Conservation (phyloP, 2,113 vertebrate genomes). For the Hepsetus odoe region DNA sequence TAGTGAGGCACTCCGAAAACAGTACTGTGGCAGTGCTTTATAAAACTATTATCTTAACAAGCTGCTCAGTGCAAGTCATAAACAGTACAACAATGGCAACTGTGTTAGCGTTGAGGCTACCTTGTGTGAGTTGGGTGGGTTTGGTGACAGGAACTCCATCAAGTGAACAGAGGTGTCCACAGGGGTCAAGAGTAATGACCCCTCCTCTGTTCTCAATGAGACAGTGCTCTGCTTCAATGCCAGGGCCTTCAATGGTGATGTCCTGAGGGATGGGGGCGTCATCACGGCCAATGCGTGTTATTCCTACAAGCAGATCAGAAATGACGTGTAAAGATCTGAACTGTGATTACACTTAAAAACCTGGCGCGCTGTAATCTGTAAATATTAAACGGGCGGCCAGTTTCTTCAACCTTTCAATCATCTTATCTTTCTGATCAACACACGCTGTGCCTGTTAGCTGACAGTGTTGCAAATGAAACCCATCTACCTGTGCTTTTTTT, state of each 20-base stretch:
- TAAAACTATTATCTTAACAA: not conserved
- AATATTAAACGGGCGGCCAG: not conserved
- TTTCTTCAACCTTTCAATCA: not conserved
- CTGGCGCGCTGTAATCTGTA: no score
- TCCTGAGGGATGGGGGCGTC: constrained; percentile 76
- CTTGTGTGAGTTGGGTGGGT: constrained; percentile 78
- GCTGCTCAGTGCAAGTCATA: not conserved
- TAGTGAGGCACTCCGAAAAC: not conserved
- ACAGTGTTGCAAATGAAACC: constrained; percentile 43
- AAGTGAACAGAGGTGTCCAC: constrained; percentile 77
- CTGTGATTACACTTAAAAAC: no score
- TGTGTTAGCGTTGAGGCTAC: constrained; percentile 58
- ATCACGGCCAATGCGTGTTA: constrained; percentile 78
- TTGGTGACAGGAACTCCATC: constrained; percentile 75
- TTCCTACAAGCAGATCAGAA: constrained; percentile 61
- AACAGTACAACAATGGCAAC: not conserved
- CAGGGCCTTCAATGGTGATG: constrained; percentile 75
- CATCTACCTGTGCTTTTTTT: not conserved
- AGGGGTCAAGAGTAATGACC: constrained; percentile 78
- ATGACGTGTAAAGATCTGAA: not conserved
- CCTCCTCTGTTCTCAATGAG: constrained; percentile 74
- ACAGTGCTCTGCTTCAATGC: constrained; percentile 79
- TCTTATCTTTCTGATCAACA: constrained; percentile 26
- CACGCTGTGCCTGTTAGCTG: constrained; percentile 31
- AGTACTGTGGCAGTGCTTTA: not conserved